Evolutionary conservation across 2,888 invertebrate genomes (phyloP).

Genomic region (Drosophila parthenogenetica): DNA sequence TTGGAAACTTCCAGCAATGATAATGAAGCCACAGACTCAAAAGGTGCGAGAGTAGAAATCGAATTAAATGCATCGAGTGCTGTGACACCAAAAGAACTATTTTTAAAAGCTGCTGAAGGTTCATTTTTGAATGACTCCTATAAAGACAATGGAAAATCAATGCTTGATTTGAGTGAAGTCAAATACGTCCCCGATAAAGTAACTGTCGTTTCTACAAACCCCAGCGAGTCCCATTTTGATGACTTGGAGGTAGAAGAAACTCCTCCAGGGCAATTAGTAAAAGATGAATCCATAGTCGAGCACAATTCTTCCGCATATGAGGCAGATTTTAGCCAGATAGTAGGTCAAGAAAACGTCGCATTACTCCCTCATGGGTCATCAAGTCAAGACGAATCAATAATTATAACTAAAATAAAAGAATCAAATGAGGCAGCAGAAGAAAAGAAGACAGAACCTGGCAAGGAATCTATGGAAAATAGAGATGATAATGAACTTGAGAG

Average conservation of each 20-base stretch:
- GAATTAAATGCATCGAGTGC: neutral
- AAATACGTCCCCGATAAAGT: too few species aligned
- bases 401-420: neutral
- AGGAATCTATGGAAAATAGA: neutral
- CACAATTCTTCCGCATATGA: neutral
- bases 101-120: neutral
- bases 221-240: neutral
- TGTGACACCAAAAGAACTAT: neutral
- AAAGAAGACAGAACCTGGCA: neutral
- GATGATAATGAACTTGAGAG: neutral
- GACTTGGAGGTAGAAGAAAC: neutral
- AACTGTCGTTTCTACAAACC: too few species aligned
- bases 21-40: neutral
- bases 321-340: neutral
- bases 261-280: neutral
- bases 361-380: neutral
- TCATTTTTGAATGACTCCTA: neutral
- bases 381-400: neutral
- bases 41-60: neutral
- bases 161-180: neutral
- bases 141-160: constrained; percentile 4
- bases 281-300: neutral
- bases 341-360: neutral
- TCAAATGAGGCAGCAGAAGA: neutral
- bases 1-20: neutral